Evolutionary conservation across 2,797 vertebrate genomes (phyloP), one percentile per base, ranked within the genome.

Genomic region (Adelosebastes latens): DNA sequence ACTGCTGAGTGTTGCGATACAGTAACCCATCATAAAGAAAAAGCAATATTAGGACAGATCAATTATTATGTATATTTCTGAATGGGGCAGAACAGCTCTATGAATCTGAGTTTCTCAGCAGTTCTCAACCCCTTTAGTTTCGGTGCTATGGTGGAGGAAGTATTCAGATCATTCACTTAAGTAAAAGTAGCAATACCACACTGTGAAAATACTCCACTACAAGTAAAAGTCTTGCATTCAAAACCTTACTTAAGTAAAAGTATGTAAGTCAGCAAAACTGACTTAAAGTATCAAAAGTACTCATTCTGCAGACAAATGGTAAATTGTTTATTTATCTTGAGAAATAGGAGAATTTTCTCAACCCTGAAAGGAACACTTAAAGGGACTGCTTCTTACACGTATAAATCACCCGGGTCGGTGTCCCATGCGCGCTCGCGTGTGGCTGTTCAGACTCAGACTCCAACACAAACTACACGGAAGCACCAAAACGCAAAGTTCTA

Each of bases 21-120:
- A 49, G 18, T 13, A 6, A 52, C 3, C 0, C 18, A 14, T 3
- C 10, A 49, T 18, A n/a, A 11, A 66, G n/a, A 32, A 1, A 31
- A 0, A 20, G 2, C 20, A 22, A 55, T 22, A 2, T 31, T 16
- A 53, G 7, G 9, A 13, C 0, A 7, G 4, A 67, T 52, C 4
- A 31, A 1, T 56, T 4, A 29, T n/a, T 39, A 14, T 56, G 12
- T 22, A 1, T 59, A 8, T 24, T 61, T 46, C 22, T 59, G 5
- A n/a, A 22, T 18, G 27, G 10, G 34, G 3, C 7, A 71, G 22
- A 18, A 49, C 16, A 20, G 22, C 29, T 39, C 36, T 2, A 5
- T 66, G 36, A 4, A 13, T n/a, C 1, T 27, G 3, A 32, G 27
- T 31, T 14, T n/a, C 18, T 67, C 25, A 49, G 64, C 25, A 49